These are phyloP conservation scores for Drosophila pachea DNA, from an alignment of 1,140 invertebrate species.

Conservation along the genomic window DNA sequence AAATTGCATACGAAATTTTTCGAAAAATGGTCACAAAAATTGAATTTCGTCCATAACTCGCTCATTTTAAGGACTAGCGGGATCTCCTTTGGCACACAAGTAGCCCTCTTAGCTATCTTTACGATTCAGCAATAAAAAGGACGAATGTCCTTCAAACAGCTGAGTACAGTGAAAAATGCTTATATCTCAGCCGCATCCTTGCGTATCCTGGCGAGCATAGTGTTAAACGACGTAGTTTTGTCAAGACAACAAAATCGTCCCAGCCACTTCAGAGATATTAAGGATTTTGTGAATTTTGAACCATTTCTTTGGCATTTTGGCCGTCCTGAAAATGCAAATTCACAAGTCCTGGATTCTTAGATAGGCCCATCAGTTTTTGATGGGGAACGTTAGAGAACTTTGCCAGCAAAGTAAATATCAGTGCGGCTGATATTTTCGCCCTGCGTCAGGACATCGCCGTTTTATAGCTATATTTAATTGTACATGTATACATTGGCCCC, in stretches of 20 bases:
- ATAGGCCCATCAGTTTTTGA: background rate
- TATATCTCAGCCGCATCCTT: background rate
- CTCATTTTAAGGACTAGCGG: background rate
- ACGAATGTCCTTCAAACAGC: background rate
- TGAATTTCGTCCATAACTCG: background rate
- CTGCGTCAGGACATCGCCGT: background rate
- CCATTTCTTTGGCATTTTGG: background rate
- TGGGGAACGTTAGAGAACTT: background rate
- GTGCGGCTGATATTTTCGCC: background rate
- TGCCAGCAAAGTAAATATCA: no score
- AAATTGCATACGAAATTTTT: background rate
- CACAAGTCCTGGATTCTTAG: slow-evolving; percentile 1
- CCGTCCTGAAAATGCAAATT: background rate
- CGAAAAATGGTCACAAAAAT: background rate
- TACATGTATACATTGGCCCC: no score
- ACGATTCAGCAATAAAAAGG: background rate
- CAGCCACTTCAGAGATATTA: background rate
- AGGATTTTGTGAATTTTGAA: background rate
- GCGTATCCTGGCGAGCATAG: background rate
- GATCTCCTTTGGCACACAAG: background rate
- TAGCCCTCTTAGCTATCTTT: background rate
- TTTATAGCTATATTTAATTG: background rate
- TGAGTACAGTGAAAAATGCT: background rate
- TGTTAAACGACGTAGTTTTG: background rate
- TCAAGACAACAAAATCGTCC: background rate